Evolutionary conservation across 2,113 vertebrate species (phyloP).

Genomic region (Myanophis thanlyinensis): DNA sequence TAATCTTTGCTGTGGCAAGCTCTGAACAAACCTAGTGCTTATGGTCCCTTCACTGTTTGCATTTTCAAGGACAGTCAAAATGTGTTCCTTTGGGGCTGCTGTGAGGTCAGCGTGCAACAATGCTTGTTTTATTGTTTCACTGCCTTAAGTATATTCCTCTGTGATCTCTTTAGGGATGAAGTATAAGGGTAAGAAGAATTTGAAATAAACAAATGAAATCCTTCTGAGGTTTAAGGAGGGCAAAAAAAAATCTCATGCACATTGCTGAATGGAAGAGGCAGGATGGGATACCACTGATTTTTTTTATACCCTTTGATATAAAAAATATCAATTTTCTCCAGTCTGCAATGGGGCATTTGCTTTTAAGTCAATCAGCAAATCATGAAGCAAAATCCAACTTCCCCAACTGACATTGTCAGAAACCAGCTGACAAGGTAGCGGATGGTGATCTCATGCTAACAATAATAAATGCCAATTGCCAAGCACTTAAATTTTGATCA

Average conservation of each 20-base stretch:
- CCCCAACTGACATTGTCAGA: neutral
- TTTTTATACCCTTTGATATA: neutral
- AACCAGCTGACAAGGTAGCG: neutral
- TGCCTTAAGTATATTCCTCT: neutral
- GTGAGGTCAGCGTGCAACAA: neutral
- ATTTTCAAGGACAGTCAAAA: neutral
- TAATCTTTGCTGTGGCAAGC: neutral
- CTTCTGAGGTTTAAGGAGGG: conserved; percentile 37
- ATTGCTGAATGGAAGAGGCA: neutral
- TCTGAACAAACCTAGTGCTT: neutral
- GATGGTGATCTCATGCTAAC: neutral
- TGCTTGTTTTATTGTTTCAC: neutral
- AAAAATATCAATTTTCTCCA: neutral
- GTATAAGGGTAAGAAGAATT: neutral
- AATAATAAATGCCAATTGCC: neutral
- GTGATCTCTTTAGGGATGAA: neutral
- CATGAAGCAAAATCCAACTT: neutral
- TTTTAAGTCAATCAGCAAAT: neutral
- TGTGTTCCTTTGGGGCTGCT: neutral
- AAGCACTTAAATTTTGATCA: neutral
- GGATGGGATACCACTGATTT: neutral
- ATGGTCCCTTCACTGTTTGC: neutral
- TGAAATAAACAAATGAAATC: neutral
- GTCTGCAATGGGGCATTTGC: neutral
- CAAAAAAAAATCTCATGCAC: neutral